A percentile compares a stretch with the other conserved stretches of the same genome.
phyloP scores from a whole-genome alignment of 2,797 vertebrate genomes.

The Betta splendens region DNA sequence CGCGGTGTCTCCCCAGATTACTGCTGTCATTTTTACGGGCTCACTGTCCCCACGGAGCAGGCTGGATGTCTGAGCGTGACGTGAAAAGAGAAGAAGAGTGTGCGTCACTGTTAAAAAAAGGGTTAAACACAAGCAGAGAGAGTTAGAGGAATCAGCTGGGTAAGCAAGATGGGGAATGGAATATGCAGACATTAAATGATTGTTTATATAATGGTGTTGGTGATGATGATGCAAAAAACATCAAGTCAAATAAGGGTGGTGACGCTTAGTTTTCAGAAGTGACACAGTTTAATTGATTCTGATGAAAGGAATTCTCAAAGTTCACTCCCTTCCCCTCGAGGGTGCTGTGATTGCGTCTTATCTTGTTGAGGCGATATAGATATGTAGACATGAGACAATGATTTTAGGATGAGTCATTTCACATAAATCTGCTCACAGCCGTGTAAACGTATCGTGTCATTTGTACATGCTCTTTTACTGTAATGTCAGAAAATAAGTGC shows the following conservation, averaged over 20 bases:
- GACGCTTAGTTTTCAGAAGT: conserved; percentile 18
- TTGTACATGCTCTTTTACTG: no score
- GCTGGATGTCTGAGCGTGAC: conserved; percentile 16
- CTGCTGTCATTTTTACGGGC: conserved; percentile 52
- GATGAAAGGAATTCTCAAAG: conserved; percentile 57
- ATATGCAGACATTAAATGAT: no score
- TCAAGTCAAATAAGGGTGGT: conserved; percentile 11
- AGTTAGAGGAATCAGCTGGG: no score
- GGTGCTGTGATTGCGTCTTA: conserved; percentile 17
- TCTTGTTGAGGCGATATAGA: conserved; percentile 20
- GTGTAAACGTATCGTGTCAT: no score
- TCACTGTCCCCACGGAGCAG: conserved; percentile 31
- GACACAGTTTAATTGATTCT: conserved; percentile 53
- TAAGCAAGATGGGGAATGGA: no score
- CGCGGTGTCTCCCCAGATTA: conserved; percentile 51
- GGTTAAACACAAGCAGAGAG: conserved; percentile 41
- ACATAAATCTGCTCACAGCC: no score
- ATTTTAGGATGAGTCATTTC: conserved; percentile 26
- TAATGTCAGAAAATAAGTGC: conserved; percentile 1
- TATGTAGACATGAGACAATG: conserved; percentile 6
- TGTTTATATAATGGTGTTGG: no score
- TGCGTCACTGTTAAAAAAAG: no score
- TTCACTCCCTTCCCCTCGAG: conserved; percentile 35
- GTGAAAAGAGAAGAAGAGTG: conserved; percentile 26
- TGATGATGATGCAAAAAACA: no score